Base-by-base conservation (phyloP, 2,888 invertebrate genomes). In the Aplocera efformata region DNA sequence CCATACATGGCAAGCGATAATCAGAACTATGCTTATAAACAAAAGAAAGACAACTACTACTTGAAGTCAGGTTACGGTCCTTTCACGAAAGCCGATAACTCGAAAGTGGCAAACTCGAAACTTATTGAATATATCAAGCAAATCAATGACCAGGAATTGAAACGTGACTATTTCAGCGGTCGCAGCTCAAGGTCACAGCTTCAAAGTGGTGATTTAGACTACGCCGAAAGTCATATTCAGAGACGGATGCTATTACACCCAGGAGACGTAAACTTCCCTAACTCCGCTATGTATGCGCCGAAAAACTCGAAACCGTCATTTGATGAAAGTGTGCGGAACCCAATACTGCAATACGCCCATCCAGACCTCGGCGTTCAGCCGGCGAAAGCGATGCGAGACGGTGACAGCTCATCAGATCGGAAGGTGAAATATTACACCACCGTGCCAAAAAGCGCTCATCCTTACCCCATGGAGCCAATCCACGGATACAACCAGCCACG, bases 281-380 rank as follows among this genome's bases (percentile, higher is more conserved):
- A 90, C 50, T 93, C 93, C 0, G 79, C 89, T 7, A 72, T 92
- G 62, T 94, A 94, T 61, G 90, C 91, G 1, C 88, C 92, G 0
- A 90, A 90, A 42, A 90, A 88, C 51, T 88, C 90, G 1, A 90
- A 90, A 53, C 89, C 90, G 3, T 90, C 90, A 5, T 91, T 94
- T 47, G 93, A 92, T 46, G 92, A 94, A 55, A 92, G 93, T 20
- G 92, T 92, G 0, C 82, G 94, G 25, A 92, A 93, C 11, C 94
- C 94, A 0, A 93, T 94, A 1, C 81, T 94, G 0, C 94, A 94
- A 60, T 94, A 94, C 61, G 94, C 94, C 0, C 94, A 94, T 67
- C 94, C 94, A 0, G 94, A 94, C 58, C 74, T 94, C 3, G 94
- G 94, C 7, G 92, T 94, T 0, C 94, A 94, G 67, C 92, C 94